Base-by-base conservation (phyloP, 2,797 vertebrate genomes). In the Enteromius mattozi region DNA sequence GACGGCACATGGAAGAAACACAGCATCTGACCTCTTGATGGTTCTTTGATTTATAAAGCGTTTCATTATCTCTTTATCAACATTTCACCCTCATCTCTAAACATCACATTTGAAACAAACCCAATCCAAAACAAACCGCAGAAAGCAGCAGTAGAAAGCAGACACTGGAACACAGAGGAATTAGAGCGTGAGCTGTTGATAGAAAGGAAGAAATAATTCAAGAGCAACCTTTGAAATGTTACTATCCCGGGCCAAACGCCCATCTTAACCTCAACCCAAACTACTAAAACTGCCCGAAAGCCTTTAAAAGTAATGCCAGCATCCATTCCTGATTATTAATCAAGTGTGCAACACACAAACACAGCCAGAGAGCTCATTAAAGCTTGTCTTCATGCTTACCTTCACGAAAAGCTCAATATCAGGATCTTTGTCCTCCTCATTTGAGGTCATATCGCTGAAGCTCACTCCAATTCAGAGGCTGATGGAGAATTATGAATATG, bases 321-420 rank as follows among this genome's bases (percentile, higher is more conserved):
- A 47, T 16, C n/a, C 27, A 49, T 33, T 49, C 19, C 19, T 66
- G 27, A 35, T 19, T 51, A 75, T 14, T 51, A 47, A 74, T 74
- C 0, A 35, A 74, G 71, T 51, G 19, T 19, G 6, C 30, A 54
- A 75, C 30, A 21, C 27, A 51, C 27, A 72, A 74, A 51, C 27
- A 33, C 27, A 74, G 17, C 19, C 17, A 35, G 19, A 75, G 9
- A 75, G 47, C 1, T 51, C 10, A 7, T 51, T 35, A 75, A 54
- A 56, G 7, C 47, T 59, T 27, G 13, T n/a, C 16, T 14, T 30
- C 35, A 54, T 45, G 17, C 87, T 87, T 94, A 99, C 98, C 97
- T 98, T 99, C 84, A 99, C 97, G 89, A 99, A 99, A 74, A 99
- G 95, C 91, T 99, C 98, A 78, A 99, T 99, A 92, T 99, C 97